Conservation (phyloP, 1,140 invertebrate genomes). For the Harlomillsia oculata region DNA sequence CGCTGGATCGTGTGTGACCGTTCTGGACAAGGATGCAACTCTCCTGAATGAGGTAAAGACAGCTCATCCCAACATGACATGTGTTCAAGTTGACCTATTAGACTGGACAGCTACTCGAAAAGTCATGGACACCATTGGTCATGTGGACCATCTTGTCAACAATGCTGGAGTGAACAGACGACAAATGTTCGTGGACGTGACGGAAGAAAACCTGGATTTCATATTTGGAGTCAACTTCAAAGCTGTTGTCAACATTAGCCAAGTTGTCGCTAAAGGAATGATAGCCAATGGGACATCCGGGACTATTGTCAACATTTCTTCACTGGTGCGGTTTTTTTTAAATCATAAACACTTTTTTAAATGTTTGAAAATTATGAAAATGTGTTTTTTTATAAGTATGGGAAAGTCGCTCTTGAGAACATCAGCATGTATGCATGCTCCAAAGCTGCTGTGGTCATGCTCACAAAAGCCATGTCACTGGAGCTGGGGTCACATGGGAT, state of each 20-base stretch:
- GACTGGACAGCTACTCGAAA: slow-evolving; percentile 21
- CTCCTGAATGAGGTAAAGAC: neutral
- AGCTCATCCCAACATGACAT: neutral
- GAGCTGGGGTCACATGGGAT: slow-evolving; percentile 11
- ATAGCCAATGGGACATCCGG: neutral
- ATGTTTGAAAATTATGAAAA: neutral
- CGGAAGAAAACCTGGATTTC: neutral
- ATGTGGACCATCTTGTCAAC: slow-evolving; percentile 8
- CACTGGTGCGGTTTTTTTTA: slow-evolving; percentile 1
- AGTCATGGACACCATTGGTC: neutral
- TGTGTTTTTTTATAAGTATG: neutral
- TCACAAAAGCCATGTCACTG: slow-evolving; percentile 14
- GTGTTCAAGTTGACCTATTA: neutral
- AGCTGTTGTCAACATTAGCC: slow-evolving; percentile 20
- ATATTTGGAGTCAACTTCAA: slow-evolving; percentile 30
- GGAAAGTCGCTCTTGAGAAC: neutral
- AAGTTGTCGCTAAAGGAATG: slow-evolving; percentile 16
- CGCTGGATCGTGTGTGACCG: slow-evolving; percentile 2
- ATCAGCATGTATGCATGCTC: slow-evolving; percentile 4
- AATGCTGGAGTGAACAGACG: slow-evolving; percentile 4
- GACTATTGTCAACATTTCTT: slow-evolving; percentile 26
- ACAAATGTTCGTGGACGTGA: neutral
- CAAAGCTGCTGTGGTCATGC: slow-evolving; percentile 17
- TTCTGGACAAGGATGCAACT: slow-evolving; percentile 17
- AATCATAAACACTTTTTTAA: neutral